Conservation (phyloP, 2,888 invertebrate genomes). For the Plagodis dolabraria region DNA sequence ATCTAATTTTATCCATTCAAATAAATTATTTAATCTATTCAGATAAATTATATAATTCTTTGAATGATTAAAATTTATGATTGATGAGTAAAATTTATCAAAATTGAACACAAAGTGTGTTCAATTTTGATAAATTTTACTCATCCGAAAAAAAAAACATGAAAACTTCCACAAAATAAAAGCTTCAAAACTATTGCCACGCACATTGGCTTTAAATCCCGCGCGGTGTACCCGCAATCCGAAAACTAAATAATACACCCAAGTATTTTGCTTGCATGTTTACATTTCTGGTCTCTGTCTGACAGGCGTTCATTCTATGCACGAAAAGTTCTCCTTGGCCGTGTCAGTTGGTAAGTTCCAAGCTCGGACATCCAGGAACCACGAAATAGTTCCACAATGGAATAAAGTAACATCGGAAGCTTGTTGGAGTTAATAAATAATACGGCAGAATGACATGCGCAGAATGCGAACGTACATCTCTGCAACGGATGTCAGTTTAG, state of each 20-base stretch:
- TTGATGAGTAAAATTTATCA: too few relatives aligned
- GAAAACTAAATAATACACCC: conserved; percentile 64
- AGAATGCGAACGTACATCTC: conserved; percentile 74
- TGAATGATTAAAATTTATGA: too few relatives aligned
- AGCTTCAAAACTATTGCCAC: too few relatives aligned
- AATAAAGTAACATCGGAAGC: conserved; percentile 84
- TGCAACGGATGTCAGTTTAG: conserved; percentile 67
- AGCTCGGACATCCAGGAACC: conserved; percentile 76
- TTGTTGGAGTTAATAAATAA: conserved; percentile 84
- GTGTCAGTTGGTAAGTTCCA: conserved; percentile 78
- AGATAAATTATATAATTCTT: too few relatives aligned
- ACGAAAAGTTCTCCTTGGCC: conserved; percentile 78
- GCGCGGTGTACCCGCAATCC: conserved; percentile 45
- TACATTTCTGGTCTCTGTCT: conserved; percentile 61
- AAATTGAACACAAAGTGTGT: too few relatives aligned
- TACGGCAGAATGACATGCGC: conserved; percentile 81
- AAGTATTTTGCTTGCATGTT: conserved; percentile 73
- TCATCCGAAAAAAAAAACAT: not conserved
- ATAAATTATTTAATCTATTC: too few relatives aligned
- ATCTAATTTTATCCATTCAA: too few relatives aligned
- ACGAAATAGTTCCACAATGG: conserved; percentile 78
- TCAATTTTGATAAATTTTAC: too few relatives aligned
- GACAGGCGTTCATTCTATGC: conserved; percentile 82
- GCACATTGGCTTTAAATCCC: conserved; percentile 18
- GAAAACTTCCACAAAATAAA: not conserved